These are phyloP conservation scores for Spea multiplicata DNA, from an alignment of 2,113 vertebrate genomes.

Conservation along the genomic window DNA sequence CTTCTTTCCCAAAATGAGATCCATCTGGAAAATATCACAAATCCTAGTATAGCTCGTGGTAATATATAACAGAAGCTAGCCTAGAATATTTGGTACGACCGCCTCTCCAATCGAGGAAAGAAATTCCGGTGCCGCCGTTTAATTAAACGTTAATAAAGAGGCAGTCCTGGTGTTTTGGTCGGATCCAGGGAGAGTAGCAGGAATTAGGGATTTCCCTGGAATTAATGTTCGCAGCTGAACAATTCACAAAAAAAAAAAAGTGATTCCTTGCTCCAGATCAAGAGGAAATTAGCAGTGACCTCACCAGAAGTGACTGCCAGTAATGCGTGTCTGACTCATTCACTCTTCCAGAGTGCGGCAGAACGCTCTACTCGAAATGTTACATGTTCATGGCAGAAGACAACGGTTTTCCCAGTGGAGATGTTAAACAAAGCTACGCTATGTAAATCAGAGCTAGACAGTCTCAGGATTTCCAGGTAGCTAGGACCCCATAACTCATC, in stretches of 20 bases:
- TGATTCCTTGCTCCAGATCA: slow-evolving; percentile 23
- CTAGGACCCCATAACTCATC: too few relatives aligned
- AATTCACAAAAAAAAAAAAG: slow-evolving; percentile 35
- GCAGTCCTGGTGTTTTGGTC: neutral
- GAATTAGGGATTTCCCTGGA: slow-evolving; percentile 41
- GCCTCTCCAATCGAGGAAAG: neutral
- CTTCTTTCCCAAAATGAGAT: neutral
- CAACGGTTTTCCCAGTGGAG: neutral
- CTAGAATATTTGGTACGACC: neutral
- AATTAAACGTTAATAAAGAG: neutral
- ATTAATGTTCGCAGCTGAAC: slow-evolving; percentile 37
- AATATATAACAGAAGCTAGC: neutral
- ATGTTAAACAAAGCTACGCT: neutral
- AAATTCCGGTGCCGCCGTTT: neutral
- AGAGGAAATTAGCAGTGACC: slow-evolving; percentile 37
- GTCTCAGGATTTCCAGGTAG: too few relatives aligned
- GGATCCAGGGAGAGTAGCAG: neutral
- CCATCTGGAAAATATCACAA: slow-evolving; percentile 23
- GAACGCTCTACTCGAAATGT: neutral
- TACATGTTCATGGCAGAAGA: too few relatives aligned
- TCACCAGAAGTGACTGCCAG: slow-evolving; percentile 29
- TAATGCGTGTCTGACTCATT: slow-evolving; percentile 37
- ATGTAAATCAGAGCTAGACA: too few relatives aligned
- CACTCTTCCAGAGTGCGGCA: neutral
- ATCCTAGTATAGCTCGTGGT: neutral